Conservation (phyloP, 2,797 vertebrate genomes). For the Cetoscarus ocellatus region DNA sequence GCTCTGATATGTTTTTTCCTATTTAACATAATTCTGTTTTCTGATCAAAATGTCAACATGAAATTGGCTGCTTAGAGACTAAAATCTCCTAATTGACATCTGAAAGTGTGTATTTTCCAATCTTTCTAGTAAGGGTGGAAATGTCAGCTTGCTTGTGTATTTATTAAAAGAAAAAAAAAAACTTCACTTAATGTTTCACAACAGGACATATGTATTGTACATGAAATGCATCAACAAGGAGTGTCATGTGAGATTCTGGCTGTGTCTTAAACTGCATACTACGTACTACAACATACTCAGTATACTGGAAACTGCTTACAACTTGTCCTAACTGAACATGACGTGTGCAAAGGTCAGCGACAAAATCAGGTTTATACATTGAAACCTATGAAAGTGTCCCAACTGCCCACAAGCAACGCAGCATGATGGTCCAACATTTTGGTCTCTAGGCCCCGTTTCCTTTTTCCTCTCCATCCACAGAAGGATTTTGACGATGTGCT, state of each 20-base stretch:
- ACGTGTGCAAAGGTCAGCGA: too few relatives aligned
- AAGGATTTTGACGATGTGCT: too few relatives aligned
- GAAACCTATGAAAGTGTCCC: too few relatives aligned
- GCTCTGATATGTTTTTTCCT: constrained; percentile 1
- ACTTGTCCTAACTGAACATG: too few relatives aligned
- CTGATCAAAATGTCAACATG: neutral
- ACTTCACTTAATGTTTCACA: constrained; percentile 26
- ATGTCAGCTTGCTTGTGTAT: constrained; percentile 12
- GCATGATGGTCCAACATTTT: too few relatives aligned
- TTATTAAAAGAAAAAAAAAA: constrained; percentile 21
- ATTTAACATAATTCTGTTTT: neutral
- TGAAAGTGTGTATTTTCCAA: constrained; percentile 10
- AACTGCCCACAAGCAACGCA: too few relatives aligned
- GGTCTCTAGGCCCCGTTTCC: too few relatives aligned
- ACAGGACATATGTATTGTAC: constrained; percentile 34
- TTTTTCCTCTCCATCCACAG: too few relatives aligned
- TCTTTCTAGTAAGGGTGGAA: neutral
- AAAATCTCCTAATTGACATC: constrained; percentile 5
- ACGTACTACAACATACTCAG: too few relatives aligned
- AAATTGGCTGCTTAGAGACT: neutral
- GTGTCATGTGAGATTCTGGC: constrained; percentile 17
- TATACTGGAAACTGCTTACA: too few relatives aligned
- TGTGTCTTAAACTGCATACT: too few relatives aligned
- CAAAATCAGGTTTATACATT: too few relatives aligned
- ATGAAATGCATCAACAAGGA: constrained; percentile 18